Evolutionary conservation across 2,888 invertebrate genomes (phyloP), one percentile per base, ranked within the genome.

Genomic region (Caenorhabditis becei): DNA sequence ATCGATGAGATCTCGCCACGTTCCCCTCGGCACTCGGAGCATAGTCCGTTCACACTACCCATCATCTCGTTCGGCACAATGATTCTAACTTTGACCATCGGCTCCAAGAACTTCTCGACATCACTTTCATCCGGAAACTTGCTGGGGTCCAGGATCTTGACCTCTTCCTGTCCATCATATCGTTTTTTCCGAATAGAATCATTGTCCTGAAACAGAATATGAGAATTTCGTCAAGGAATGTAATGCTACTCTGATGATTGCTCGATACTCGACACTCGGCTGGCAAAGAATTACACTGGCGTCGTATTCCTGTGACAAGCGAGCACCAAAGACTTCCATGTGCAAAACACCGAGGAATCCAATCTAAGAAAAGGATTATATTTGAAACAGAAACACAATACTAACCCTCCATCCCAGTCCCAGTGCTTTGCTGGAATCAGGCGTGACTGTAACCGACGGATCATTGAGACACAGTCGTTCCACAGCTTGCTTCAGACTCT

Each of bases 381-480:
- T n/a, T 20, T 18, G 16, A 23, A 24, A 16, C 16, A n/a, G 16
- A 20, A 18, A 4, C 44, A 8, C 4, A 23, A 7, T 3, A 75
- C 44, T 28, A 8, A 85, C 85, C 71, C 92, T 90, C 91, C 92
- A 93, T 18, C 93, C 93, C 71, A 92, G 91, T 20, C 93, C 93
- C 20, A 93, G 87, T 0, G 93, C 93, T 5, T 92, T 91, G 87
- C 93, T 93, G 78, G 77, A 89, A 92, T 97, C 97, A 18, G 94
- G 91, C 47, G 93, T 93, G 4, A 96, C 93, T n/a, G 94, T 93
- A 4, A 98, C 97, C 77, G 96, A 96, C 7, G 96, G 95, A 92
- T 99, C 98, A 92, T 97, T 99, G 49, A 99, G 93, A n/a, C 94
- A 94, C 56, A 99, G 93, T 92, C 96, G 96, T 82, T 96, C 96